A percentile compares a stretch with the other conserved stretches of the same genome.
phyloP scores from a whole-genome alignment of 2,797 vertebrate genomes.

The Tragopan temminckii region DNA sequence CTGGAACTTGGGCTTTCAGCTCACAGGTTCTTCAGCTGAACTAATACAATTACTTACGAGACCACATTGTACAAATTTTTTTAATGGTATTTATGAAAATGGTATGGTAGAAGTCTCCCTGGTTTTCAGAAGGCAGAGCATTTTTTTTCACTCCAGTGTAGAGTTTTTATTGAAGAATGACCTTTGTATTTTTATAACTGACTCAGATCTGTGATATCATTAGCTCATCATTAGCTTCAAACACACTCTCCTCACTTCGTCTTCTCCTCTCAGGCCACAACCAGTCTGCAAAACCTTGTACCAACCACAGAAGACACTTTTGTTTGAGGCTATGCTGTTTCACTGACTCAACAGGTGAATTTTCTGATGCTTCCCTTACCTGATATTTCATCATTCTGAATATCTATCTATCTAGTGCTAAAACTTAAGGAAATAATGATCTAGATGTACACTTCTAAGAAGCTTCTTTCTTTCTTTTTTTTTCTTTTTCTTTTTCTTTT shows the following conservation, averaged over 20 bases:
- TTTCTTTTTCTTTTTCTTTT: too few relatives aligned
- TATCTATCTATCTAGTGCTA: neutral
- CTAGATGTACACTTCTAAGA: neutral
- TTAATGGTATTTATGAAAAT: neutral
- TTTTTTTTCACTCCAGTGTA: rapidly evolving
- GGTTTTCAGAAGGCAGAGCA: neutral
- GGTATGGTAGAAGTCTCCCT: neutral
- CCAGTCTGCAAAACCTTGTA: neutral
- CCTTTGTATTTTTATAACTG: neutral
- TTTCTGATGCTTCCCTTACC: neutral
- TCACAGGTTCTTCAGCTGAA: neutral
- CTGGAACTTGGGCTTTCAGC: rapidly evolving
- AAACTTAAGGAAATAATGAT: neutral
- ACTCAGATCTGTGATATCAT: neutral
- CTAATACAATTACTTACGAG: neutral
- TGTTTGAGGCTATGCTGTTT: neutral
- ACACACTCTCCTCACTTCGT: neutral
- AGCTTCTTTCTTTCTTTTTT: too few relatives aligned
- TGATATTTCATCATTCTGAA: neutral
- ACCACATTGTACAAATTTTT: neutral
- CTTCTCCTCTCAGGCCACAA: neutral
- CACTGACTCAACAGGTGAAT: neutral
- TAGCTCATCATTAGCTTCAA: neutral
- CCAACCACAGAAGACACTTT: neutral
- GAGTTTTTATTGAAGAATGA: neutral